Base-by-base conservation (phyloP, 2,797 vertebrate species). In the Betta splendens region DNA sequence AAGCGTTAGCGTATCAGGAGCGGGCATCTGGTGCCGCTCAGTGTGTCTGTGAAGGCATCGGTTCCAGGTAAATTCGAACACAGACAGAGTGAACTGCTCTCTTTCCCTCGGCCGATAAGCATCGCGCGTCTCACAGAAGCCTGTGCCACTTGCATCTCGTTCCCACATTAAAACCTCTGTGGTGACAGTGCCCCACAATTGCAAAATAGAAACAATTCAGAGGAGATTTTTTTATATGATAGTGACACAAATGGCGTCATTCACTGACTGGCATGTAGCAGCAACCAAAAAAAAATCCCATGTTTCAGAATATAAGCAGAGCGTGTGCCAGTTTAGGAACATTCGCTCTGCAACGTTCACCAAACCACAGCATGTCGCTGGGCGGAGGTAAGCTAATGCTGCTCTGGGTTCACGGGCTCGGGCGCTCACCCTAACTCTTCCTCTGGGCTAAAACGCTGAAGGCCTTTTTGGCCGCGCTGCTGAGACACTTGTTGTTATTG, bases 341-440 rank as follows among this genome's bases (percentile, higher is more conserved):
- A 71, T n/a, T 28, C 37, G 63, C 33, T 43, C 20, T 25, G 36
- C 26, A 11, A 8, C 22, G 5, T 32, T 25, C 46, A 45, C 21
- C 36, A 48, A 53, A 50, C 3, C 31, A 5, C 52, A 73, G 5
- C 32, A 88, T 89, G 86, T n/a, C 23, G 60, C 45, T 18, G 12
- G 9, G 9, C 25, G 66, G 75, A 81, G 84, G 86, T 88, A 85
- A 79, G 72, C 22, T 16, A 10, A n/a, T n/a, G n/a, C n/a, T n/a
- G n/a, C n/a, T n/a, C n/a, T n/a, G n/a, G n/a, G n/a, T n/a, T n/a
- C n/a, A n/a, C n/a, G n/a, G n/a, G n/a, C n/a, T n/a, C n/a, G n/a
- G n/a, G n/a, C n/a, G n/a, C n/a, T n/a, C n/a, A n/a, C n/a, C n/a
- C n/a, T n/a, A n/a, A n/a, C n/a, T n/a, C n/a, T n/a, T n/a, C n/a